Evolutionary conservation across 1,140 invertebrate species (phyloP).

Genomic region (Maniola jurtina): DNA sequence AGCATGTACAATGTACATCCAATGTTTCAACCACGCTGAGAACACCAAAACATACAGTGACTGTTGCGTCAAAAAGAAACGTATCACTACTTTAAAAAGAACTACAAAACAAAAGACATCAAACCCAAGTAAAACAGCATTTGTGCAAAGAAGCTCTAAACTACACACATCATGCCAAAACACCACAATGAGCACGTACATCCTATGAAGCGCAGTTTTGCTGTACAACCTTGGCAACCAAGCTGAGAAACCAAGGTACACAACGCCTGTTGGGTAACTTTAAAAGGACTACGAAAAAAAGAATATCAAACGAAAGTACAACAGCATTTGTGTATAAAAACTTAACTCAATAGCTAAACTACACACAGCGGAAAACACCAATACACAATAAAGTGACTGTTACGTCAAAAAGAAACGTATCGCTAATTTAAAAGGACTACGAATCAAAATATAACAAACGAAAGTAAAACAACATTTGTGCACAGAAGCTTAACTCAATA

Average conservation of each 20-base stretch:
- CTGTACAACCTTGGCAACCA: conserved; percentile 91
- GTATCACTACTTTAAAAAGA: neutral
- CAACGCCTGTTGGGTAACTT: conserved; percentile 86
- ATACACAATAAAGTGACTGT: too few relatives aligned
- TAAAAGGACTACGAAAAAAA: neutral
- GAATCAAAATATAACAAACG: neutral
- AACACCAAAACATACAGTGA: too few relatives aligned
- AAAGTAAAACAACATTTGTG: neutral
- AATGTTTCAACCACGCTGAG: too few relatives aligned
- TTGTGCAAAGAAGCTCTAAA: too few relatives aligned
- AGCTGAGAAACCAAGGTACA: conserved; percentile 89
- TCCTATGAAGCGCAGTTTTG: conserved; percentile 90
- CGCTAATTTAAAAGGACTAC: neutral
- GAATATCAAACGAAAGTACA: neutral
- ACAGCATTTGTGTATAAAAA: neutral
- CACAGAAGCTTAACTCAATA: too few relatives aligned
- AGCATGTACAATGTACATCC: too few relatives aligned
- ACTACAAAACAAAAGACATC: neutral
- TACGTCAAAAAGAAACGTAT: too few relatives aligned
- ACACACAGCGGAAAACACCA: neutral
- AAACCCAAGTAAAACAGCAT: neutral
- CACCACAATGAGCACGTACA: conserved; percentile 80
- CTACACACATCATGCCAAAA: neutral
- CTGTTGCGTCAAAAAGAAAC: too few relatives aligned
- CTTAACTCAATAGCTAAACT: too few relatives aligned